Conservation (phyloP, 2,797 vertebrate species). For the Halcyon smyrnensis region DNA sequence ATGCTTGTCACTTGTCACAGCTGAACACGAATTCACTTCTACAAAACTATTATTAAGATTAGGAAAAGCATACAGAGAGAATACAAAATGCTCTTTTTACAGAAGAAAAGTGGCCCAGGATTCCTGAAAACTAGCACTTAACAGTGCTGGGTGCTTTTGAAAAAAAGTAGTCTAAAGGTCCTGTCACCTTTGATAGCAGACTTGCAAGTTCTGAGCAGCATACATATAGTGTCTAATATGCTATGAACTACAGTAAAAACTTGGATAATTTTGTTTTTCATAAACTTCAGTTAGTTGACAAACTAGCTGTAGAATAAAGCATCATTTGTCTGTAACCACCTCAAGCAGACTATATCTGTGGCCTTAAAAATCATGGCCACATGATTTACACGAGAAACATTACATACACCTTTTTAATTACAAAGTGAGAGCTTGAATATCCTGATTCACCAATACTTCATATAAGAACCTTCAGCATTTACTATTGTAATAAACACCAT, state of each 20-base stretch:
- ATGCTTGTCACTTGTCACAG: neutral
- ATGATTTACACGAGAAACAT: neutral
- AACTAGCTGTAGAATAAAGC: neutral
- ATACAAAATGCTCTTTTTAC: neutral
- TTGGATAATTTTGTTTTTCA: neutral
- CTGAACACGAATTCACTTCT: neutral
- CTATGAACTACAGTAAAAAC: neutral
- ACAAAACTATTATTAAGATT: neutral
- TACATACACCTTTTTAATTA: neutral
- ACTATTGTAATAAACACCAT: neutral
- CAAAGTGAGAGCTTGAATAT: neutral
- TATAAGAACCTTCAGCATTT: neutral
- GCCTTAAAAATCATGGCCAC: neutral
- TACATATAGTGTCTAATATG: neutral
- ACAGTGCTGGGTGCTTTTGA: neutral
- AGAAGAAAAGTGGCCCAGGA: neutral
- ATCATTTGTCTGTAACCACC: neutral
- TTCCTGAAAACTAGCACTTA: neutral
- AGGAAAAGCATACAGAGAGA: neutral
- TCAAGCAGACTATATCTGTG: neutral
- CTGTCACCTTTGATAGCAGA: neutral
- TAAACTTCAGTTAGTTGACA: neutral
- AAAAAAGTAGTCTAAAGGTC: neutral
- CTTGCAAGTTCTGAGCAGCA: neutral
- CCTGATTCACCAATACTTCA: neutral